A percentile compares a stretch with the other conserved stretches of the same genome.
phyloP scores from a whole-genome alignment of 2,888 invertebrate species.

The Cerceris ruficornis region DNA sequence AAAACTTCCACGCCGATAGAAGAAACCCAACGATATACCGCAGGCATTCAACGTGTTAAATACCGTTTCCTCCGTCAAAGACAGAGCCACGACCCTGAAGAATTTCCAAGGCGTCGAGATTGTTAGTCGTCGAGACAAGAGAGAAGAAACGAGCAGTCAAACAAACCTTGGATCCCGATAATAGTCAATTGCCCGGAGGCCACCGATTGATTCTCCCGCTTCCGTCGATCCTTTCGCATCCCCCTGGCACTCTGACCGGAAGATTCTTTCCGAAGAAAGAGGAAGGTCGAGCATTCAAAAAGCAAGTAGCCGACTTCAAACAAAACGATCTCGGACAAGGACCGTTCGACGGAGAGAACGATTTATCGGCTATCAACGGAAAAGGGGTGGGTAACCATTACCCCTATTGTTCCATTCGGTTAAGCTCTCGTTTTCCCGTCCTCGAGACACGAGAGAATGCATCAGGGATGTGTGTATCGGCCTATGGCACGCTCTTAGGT shows the following conservation, averaged over 20 bases:
- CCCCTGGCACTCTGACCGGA: conserved; percentile 7
- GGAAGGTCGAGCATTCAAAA: conserved; percentile 28
- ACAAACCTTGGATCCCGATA: too few relatives aligned
- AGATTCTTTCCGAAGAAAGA: conserved; percentile 4
- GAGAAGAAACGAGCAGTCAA: too few relatives aligned
- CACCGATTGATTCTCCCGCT: background rate
- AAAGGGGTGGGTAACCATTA: conserved; percentile 26
- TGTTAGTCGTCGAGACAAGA: too few relatives aligned
- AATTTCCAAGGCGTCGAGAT: background rate
- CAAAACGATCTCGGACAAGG: conserved; percentile 33
- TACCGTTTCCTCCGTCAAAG: too few relatives aligned
- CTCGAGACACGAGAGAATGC: conserved; percentile 9
- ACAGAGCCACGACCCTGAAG: too few relatives aligned
- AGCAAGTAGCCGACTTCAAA: conserved; percentile 37
- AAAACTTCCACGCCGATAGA: too few relatives aligned
- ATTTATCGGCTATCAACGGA: conserved; percentile 27
- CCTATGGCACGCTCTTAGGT: conserved; percentile 13
- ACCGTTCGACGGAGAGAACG: conserved; percentile 32
- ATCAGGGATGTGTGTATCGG: conserved; percentile 11
- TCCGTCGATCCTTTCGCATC: conserved; percentile 18
- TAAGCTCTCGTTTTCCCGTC: conserved; percentile 30
- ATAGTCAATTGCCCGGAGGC: background rate
- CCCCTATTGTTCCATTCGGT: conserved; percentile 41
- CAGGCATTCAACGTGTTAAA: too few relatives aligned
- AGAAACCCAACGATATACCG: too few relatives aligned